Conservation (phyloP, 1,140 invertebrate genomes). For the Zaprionus kolodkinae region DNA sequence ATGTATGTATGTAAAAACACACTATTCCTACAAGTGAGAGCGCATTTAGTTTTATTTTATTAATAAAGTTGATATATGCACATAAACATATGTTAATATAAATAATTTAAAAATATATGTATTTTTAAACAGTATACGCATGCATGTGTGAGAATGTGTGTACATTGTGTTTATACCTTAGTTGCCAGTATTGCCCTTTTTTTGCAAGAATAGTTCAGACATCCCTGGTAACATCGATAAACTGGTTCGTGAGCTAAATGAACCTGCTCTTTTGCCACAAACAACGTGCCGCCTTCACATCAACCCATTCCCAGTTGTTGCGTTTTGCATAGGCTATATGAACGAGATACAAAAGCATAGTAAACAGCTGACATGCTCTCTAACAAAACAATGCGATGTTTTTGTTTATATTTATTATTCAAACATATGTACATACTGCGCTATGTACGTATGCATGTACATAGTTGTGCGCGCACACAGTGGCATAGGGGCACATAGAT, state of each 20-base stretch:
- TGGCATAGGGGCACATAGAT: not conserved
- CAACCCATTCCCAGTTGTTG: constrained; percentile 32
- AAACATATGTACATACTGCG: constrained; percentile 7
- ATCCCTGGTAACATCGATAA: constrained; percentile 44
- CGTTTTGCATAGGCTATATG: not conserved
- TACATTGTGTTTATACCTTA: not conserved
- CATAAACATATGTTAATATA: not conserved
- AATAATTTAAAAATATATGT: constrained; percentile 34
- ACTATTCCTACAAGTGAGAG: constrained; percentile 15
- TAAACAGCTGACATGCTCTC: constrained; percentile 41
- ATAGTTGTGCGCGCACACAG: not conserved
- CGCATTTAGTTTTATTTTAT: constrained; percentile 17
- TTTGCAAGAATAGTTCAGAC: constrained; percentile 42
- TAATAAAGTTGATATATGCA: constrained; percentile 3
- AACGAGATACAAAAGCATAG: constrained; percentile 10
- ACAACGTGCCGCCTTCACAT: constrained; percentile 45
- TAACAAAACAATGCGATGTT: constrained; percentile 34
- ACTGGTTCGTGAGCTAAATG: constrained; percentile 47
- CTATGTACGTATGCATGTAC: constrained; percentile 12
- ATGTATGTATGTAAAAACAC: constrained; percentile 6
- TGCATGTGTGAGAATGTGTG: constrained; percentile 11
- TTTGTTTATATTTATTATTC: constrained; percentile 37
- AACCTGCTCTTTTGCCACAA: constrained; percentile 43
- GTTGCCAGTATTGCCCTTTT: constrained; percentile 40
- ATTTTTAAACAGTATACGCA: not conserved